Evolutionary conservation across 2,888 invertebrate species (phyloP).

Genomic region (Lasioglossum malachurum): DNA sequence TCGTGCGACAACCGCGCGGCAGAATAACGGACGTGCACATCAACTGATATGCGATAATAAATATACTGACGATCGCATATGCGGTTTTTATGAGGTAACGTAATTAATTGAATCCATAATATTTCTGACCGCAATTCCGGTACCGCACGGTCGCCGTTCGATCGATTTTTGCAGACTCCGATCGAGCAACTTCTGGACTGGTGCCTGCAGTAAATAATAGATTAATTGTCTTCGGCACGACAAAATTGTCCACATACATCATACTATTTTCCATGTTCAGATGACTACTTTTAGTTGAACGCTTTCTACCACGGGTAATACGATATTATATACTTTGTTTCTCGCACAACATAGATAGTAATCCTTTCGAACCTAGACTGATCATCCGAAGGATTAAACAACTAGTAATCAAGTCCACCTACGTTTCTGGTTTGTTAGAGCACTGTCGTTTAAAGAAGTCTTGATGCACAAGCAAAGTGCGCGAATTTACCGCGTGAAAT

Average conservation of each 20-base stretch:
- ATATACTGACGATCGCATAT: no score
- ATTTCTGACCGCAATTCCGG: no score
- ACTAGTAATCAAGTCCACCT: slow-evolving; percentile 59
- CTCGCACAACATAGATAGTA: not conserved
- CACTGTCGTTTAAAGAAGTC: slow-evolving; percentile 34
- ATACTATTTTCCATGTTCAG: not conserved
- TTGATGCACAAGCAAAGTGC: not conserved
- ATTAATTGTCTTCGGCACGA: not conserved
- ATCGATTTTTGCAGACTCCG: no score
- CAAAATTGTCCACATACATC: not conserved
- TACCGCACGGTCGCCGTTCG: no score
- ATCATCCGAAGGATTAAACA: slow-evolving; percentile 35
- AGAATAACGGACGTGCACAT: no score
- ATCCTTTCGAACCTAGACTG: not conserved
- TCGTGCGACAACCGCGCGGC: no score
- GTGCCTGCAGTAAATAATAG: no score
- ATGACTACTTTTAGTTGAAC: not conserved
- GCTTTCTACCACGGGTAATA: slow-evolving; percentile 5
- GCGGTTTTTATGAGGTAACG: no score
- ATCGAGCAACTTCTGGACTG: no score
- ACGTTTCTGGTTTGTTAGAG: slow-evolving; percentile 29
- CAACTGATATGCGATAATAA: no score
- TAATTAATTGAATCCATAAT: no score
- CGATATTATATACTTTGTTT: not conserved
- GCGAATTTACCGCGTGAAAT: no score